These are phyloP conservation scores for Dipodomys stephensi DNA, from an alignment of 2,113 vertebrate genomes.

Conservation along the genomic window DNA sequence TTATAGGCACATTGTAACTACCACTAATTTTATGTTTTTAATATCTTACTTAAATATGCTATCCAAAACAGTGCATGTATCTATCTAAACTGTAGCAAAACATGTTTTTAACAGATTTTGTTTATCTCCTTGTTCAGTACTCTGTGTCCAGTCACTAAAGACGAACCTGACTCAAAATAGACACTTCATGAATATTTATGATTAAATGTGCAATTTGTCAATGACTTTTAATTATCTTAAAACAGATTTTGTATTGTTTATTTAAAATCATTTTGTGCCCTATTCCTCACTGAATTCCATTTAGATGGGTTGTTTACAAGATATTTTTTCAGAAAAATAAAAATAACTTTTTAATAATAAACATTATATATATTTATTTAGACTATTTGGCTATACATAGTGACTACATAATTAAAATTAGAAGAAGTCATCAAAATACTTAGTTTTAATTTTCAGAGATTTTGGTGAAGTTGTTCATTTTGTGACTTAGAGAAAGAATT, in stretches of 20 bases:
- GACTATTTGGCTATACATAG: constrained; percentile 3
- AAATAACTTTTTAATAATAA: not conserved
- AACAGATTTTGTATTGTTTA: constrained; percentile 39
- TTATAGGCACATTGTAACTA: too few species aligned
- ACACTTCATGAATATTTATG: constrained; percentile 50
- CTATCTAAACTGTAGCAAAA: not conserved
- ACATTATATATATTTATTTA: constrained; percentile 24
- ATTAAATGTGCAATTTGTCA: constrained; percentile 42
- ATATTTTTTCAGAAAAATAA: not conserved
- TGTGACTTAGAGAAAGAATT: not conserved
- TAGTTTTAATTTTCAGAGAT: constrained; percentile 20
- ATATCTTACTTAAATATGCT: too few species aligned
- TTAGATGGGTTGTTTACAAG: constrained; percentile 9
- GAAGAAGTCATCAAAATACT: not conserved
- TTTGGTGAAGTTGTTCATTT: not conserved
- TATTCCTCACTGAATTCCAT: constrained; percentile 17
- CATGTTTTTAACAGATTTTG: not conserved
- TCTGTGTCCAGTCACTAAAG: not conserved
- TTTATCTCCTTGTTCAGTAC: not conserved
- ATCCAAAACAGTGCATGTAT: too few species aligned
- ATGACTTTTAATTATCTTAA: constrained; percentile 56
- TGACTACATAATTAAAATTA: constrained; percentile 13
- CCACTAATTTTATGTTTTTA: too few species aligned
- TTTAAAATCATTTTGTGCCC: constrained; percentile 50
- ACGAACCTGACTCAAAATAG: not conserved